Evolutionary conservation across 2,797 vertebrate genomes (phyloP).

Genomic region (Diceros bicornis): DNA sequence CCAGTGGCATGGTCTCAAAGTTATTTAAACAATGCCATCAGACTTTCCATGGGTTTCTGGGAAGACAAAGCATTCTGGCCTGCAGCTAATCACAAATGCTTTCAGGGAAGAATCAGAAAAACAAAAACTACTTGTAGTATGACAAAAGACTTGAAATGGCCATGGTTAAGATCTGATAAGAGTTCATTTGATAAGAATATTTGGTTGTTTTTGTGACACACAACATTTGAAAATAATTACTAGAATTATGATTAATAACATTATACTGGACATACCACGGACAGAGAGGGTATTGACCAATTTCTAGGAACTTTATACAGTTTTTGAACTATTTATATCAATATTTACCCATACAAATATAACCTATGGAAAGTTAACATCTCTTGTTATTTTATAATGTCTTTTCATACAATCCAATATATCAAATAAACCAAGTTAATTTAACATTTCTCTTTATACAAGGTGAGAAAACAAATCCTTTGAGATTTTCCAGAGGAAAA

Average conservation of each 20-base stretch:
- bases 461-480: background rate
- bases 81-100: background rate
- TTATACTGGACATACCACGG: background rate
- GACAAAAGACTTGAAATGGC: background rate
- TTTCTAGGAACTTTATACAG: background rate
- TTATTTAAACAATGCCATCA: background rate
- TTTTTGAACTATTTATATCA: background rate
- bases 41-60: background rate
- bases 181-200: background rate
- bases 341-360: background rate
- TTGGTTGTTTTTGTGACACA: background rate
- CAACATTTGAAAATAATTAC: background rate
- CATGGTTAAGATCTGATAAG: background rate
- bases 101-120: background rate
- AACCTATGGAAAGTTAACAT: background rate
- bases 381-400: background rate
- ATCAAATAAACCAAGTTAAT: background rate
- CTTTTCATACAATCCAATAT: background rate
- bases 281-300: background rate
- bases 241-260: background rate
- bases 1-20: background rate
- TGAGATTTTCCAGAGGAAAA: background rate
- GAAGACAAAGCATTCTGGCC: background rate
- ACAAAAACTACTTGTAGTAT: background rate
- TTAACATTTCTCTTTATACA: background rate